Percentiles rank a stretch among this genome's conserved stretches.
These are phyloP conservation scores for Latrodectus elegans DNA, from an alignment of 2,888 invertebrate species.

Conservation along the genomic window DNA sequence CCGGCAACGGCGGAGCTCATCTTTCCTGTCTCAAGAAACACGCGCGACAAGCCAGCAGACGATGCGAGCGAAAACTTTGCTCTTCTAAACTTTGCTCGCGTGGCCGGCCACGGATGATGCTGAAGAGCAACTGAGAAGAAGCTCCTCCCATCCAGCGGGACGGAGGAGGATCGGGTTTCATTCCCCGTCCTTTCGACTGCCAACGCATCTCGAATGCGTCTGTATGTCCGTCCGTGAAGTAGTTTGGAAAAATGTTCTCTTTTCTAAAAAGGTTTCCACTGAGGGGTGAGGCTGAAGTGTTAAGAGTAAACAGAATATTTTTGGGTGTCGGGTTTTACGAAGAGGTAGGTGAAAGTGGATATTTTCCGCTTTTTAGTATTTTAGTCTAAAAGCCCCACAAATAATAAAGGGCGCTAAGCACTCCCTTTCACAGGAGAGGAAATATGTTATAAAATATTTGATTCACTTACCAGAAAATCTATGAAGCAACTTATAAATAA, in stretches of 20 bases:
- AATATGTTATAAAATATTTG: no score
- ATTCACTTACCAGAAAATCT: no score
- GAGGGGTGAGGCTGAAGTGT: not conserved
- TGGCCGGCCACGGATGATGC: constrained; percentile 15
- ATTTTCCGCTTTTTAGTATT: not conserved
- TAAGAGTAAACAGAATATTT: not conserved
- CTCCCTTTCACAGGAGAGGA: no score
- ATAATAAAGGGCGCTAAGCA: no score
- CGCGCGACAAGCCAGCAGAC: constrained; percentile 27
- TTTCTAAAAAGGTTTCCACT: not conserved
- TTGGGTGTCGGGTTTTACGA: not conserved
- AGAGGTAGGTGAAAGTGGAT: not conserved
- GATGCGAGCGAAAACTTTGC: not conserved
- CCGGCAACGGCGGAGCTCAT: constrained; percentile 59
- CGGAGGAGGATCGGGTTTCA: not conserved
- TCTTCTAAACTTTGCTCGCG: constrained; percentile 5
- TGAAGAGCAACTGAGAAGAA: not conserved
- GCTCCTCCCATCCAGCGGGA: not conserved
- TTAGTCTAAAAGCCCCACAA: not conserved
- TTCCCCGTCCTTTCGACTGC: not conserved
- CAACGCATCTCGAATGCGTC: not conserved
- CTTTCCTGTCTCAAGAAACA: not conserved
- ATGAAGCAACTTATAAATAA: no score
- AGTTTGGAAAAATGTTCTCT: not conserved
- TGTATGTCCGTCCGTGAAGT: not conserved